Percentiles rank a stretch among this genome's conserved stretches.
phyloP scores from a whole-genome alignment of 2,113 vertebrate species.

The Callionymus lyra region DNA sequence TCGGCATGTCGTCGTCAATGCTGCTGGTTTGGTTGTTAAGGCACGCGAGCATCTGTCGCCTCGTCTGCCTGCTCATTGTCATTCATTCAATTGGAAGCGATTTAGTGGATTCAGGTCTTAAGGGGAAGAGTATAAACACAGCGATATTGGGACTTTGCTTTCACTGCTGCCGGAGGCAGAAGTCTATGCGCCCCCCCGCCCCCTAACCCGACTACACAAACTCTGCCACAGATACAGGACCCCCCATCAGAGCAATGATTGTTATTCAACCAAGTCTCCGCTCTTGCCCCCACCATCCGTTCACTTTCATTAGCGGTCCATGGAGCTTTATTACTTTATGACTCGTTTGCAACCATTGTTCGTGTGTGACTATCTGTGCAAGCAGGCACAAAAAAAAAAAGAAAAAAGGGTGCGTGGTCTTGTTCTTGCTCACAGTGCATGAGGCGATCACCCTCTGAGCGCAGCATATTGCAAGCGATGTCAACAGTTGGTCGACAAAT shows the following conservation, averaged over 20 bases:
- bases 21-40: slow-evolving; percentile 80
- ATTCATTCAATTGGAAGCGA: slow-evolving; percentile 86
- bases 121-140: slow-evolving; percentile 26
- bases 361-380: slow-evolving; percentile 8
- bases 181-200: slow-evolving; percentile 16
- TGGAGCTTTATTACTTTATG: slow-evolving; percentile 60
- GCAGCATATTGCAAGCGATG: slow-evolving; percentile 58
- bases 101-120: slow-evolving; percentile 44
- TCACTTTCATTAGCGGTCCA: slow-evolving; percentile 47
- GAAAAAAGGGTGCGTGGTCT: slow-evolving; percentile 22
- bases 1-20: slow-evolving; percentile 63
- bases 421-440: slow-evolving; percentile 46
- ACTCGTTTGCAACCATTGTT: slow-evolving; percentile 46
- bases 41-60: slow-evolving; percentile 96
- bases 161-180: slow-evolving; percentile 34
- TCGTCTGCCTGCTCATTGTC: slow-evolving; percentile 78
- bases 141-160: slow-evolving; percentile 29
- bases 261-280: slow-evolving; percentile 48
- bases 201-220: slow-evolving; percentile 5
- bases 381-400: too few species aligned
- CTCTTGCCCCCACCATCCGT: slow-evolving; percentile 5
- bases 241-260: slow-evolving; percentile 33
- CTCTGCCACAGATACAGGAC: slow-evolving; percentile 5
- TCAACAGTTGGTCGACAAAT: slow-evolving; percentile 60
- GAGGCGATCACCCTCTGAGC: slow-evolving; percentile 32